A percentile compares a stretch with the other conserved stretches of the same genome.
These are phyloP conservation scores for Creontiades dilutus DNA, from an alignment of 2,888 invertebrate species.

Conservation along the genomic window DNA sequence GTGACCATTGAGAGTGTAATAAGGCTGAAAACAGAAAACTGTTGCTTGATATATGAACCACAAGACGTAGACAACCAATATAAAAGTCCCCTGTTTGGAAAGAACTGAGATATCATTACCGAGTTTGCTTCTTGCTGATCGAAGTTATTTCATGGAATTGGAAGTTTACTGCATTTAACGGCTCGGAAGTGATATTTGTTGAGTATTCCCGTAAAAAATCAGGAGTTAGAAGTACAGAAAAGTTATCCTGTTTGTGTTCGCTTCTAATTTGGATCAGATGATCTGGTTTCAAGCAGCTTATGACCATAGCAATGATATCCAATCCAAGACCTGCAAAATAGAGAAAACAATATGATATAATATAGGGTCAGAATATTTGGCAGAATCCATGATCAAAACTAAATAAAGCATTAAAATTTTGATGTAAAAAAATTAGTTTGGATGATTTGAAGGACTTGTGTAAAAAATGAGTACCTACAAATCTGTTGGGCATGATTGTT, in stretches of 20 bases:
- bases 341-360: neutral
- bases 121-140: neutral
- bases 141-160: neutral
- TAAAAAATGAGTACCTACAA: too few relatives aligned
- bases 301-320: conserved; percentile 28
- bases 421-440: too few relatives aligned
- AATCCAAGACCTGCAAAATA: conserved; percentile 52
- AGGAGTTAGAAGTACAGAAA: neutral
- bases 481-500: too few relatives aligned
- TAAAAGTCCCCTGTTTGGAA: too few relatives aligned
- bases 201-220: neutral
- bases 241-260: conserved; percentile 6
- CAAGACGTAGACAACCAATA: too few relatives aligned
- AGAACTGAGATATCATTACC: neutral
- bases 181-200: neutral
- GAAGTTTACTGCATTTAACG: neutral
- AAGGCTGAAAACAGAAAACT: too few relatives aligned
- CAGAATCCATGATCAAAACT: too few relatives aligned
- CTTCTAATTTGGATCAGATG: conserved; percentile 20
- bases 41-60: too few relatives aligned
- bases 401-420: too few relatives aligned
- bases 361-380: too few relatives aligned
- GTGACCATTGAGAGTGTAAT: too few relatives aligned
- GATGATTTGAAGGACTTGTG: too few relatives aligned
- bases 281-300: conserved; percentile 21